phyloP scores from a whole-genome alignment of 37 sponge, comb jelly and placozoan species.

The Crambe crambe region DNA sequence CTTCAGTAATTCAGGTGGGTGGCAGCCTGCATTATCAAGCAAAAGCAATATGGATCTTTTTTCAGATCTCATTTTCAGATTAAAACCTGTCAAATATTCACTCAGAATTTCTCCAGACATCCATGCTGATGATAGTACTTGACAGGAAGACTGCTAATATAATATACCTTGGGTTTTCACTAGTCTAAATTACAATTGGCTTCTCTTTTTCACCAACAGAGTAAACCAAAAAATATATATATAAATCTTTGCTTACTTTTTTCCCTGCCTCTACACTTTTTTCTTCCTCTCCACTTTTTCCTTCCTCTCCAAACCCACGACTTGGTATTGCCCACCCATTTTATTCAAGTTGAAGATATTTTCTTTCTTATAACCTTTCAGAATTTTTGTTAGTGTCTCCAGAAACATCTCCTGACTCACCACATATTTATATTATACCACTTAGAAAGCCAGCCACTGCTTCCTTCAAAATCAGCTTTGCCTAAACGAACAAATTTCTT shows the following conservation, averaged over 20 bases:
- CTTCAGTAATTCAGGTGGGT: slow-evolving; percentile 13
- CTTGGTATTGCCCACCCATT: slow-evolving; percentile 63
- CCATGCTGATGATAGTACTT: slow-evolving; percentile 52
- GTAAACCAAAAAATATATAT: slow-evolving; percentile 57
- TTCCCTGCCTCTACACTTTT: slow-evolving; percentile 64
- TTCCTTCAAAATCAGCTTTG: slow-evolving; percentile 56
- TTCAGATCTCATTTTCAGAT: neutral
- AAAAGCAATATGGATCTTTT: neutral
- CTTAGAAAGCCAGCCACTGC: slow-evolving; percentile 54
- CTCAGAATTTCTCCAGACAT: slow-evolving; percentile 43
- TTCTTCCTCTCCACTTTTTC: too few relatives aligned
- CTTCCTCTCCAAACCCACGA: slow-evolving; percentile 46
- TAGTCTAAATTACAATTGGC: slow-evolving; percentile 26
- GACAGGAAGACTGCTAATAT: slow-evolving; percentile 37
- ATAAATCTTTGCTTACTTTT: slow-evolving; percentile 57
- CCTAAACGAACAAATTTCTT: slow-evolving; percentile 43
- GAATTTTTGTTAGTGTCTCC: slow-evolving; percentile 47
- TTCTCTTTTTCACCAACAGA: slow-evolving; percentile 52
- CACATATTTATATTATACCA: slow-evolving; percentile 61
- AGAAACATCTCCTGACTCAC: slow-evolving; percentile 51
- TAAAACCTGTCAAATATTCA: neutral
- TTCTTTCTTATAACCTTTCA: slow-evolving; percentile 16
- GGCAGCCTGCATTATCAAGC: slow-evolving; percentile 16
- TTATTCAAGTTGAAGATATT: slow-evolving; percentile 37
- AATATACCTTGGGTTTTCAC: slow-evolving; percentile 28